Evolutionary conservation across 1,140 invertebrate genomes (phyloP).

Genomic region (Drosophila pallidifrons): DNA sequence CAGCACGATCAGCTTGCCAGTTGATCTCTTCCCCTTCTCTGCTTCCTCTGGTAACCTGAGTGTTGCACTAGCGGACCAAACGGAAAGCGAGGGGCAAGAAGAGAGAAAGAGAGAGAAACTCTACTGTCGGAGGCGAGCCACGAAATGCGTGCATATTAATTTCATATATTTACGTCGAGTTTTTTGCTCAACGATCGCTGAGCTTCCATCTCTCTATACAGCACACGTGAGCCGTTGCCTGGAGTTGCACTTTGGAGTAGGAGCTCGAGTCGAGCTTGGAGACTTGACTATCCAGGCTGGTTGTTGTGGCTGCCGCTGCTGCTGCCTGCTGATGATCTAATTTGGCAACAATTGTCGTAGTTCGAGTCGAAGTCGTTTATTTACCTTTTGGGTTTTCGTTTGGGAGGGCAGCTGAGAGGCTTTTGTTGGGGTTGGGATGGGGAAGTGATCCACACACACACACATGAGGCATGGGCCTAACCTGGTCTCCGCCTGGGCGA

Average conservation of each 20-base stretch:
- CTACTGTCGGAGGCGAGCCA: constrained; percentile 53
- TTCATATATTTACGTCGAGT: constrained; percentile 68
- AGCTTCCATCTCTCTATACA: constrained; percentile 29
- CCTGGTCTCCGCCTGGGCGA: constrained; percentile 62
- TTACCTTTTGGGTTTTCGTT: constrained; percentile 29
- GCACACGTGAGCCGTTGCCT: constrained; percentile 46
- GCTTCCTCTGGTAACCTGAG: constrained; percentile 21
- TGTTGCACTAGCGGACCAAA: not conserved
- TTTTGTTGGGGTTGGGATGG: not conserved
- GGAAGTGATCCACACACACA: constrained; percentile 24
- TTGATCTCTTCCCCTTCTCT: not conserved
- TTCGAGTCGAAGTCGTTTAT: constrained; percentile 39
- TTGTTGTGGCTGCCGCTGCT: constrained; percentile 57
- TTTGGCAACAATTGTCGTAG: constrained; percentile 84
- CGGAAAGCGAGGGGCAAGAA: not conserved
- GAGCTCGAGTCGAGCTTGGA: constrained; percentile 20
- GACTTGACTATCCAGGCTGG: constrained; percentile 55
- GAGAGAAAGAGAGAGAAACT: not conserved
- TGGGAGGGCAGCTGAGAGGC: not conserved
- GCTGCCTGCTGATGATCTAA: constrained; percentile 80
- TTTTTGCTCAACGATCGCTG: constrained; percentile 46
- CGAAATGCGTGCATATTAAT: constrained; percentile 82
- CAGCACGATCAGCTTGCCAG: constrained; percentile 56
- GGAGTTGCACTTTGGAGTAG: constrained; percentile 11
- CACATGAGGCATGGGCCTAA: constrained; percentile 42